Conservation (phyloP, 2,113 vertebrate species). For the Oreochromis spilurus region DNA sequence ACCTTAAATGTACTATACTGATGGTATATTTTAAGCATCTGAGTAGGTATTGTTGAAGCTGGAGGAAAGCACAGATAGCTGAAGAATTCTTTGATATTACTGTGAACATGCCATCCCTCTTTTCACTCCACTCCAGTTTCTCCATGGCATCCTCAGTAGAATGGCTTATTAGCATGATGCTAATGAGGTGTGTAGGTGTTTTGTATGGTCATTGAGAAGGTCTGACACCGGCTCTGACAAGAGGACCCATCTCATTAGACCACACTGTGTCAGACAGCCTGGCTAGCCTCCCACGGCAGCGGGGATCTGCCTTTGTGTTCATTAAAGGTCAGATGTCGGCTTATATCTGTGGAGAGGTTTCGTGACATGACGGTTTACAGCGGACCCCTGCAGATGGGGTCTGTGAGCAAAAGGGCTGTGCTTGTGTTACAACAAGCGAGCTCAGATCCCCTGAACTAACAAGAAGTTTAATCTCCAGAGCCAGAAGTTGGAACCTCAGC, state of each 20-base stretch:
- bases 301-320: constrained; percentile 1
- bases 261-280: constrained; percentile 18
- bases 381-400: background rate
- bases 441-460: background rate
- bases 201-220: background rate
- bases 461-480: background rate
- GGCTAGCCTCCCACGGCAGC: background rate
- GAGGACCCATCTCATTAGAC: constrained; percentile 51
- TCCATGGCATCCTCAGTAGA: constrained; percentile 4
- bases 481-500: background rate
- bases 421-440: background rate
- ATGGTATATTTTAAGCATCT: background rate
- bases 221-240: constrained; percentile 10
- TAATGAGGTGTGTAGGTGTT: constrained; percentile 54
- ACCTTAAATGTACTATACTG: background rate
- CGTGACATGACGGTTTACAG: background rate
- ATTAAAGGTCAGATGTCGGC: constrained; percentile 64
- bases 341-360: background rate
- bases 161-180: constrained; percentile 46
- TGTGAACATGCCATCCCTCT: constrained; percentile 15
- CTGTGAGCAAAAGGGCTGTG: background rate
- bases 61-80: background rate
- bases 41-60: background rate
- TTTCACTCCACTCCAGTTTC: background rate
- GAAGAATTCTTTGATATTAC: background rate